Base-by-base conservation (phyloP, 53 echinoderm and acorn worm species). In the Hippasteria phrygiana region DNA sequence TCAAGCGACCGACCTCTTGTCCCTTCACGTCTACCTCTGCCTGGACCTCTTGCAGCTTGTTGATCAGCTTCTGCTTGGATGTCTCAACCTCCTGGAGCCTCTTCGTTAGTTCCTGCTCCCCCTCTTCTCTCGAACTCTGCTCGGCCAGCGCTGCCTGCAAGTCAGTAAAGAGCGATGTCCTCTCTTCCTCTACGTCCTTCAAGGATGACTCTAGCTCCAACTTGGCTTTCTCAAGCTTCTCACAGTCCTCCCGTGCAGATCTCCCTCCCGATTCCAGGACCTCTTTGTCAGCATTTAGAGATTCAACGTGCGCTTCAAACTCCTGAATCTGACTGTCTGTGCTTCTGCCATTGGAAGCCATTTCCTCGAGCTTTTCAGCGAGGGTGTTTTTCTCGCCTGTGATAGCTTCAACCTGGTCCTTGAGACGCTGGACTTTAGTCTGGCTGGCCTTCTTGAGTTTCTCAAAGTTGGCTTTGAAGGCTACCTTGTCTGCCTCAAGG, bases 391-490 rank as follows among this genome's bases (percentile, higher is more conserved):
- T 80, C 73, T 90, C 90, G 34, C 39, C 66, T 46, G 39, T 56
- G 51, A 93, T 34, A 20, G 87, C 65, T 50, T 90, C 91, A 67
- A 91, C 5, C 71, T 92, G 90, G 20, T 93, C 94, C 79, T 96
- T 93, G 4, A 93, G 88, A 87, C 89, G 89, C 53, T 93, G 93
- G 33, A 93, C 73, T 83, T 95, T 97, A 4, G 77, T 67, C 88
- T 93, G 94, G 33, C 92, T 90, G 29, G 94, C 95, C 42, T 91
- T 91, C 79, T 98, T 95, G 55, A 98, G 87, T 73, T 91, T 94
- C 81, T 98, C 98, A 92, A 95, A 95, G 84, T 98, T 95, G 34
- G 92, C 83, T 22, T 92, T 92, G 71, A 92, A 95, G 48, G 95
- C 92, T 51, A 91, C 77, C 66, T 95, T 95, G 13, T 90, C 93